These are phyloP conservation scores for Diloba caeruleocephala DNA, from an alignment of 2,888 invertebrate genomes.

Conservation along the genomic window DNA sequence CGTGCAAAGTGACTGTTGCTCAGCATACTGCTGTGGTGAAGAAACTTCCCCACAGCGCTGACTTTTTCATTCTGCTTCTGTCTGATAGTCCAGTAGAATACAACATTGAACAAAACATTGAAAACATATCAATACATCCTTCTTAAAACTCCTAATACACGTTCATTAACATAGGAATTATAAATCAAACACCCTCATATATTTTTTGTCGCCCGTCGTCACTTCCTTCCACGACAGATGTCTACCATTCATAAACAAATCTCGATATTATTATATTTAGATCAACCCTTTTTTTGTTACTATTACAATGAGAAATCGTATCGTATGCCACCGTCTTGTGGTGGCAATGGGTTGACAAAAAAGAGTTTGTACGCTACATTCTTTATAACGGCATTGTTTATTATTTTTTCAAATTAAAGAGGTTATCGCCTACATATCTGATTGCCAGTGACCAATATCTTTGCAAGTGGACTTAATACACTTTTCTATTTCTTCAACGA, in stretches of 20 bases:
- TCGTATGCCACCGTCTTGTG: constrained; percentile 49
- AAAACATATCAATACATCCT: constrained; percentile 6
- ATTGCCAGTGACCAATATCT: too few species aligned
- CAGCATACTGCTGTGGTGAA: too few species aligned
- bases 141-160: constrained; percentile 4
- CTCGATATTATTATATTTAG: constrained; percentile 80
- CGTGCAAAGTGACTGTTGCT: too few species aligned
- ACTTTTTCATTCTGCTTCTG: too few species aligned
- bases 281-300: constrained; percentile 68
- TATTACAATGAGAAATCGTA: constrained; percentile 43
- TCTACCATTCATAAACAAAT: constrained; percentile 78
- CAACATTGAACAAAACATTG: too few species aligned
- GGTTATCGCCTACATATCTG: too few species aligned
- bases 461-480: too few species aligned
- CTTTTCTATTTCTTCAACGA: too few species aligned
- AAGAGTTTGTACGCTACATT: background rate
- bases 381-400: background rate
- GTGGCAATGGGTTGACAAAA: constrained; percentile 6
- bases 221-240: constrained; percentile 82
- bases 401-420: too few species aligned
- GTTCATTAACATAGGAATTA: constrained; percentile 44
- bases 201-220: constrained; percentile 66
- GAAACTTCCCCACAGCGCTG: too few species aligned
- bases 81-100: too few species aligned
- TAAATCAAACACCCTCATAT: constrained; percentile 68